phyloP scores from a whole-genome alignment of 1,140 invertebrate species.

The Euura lappo region DNA sequence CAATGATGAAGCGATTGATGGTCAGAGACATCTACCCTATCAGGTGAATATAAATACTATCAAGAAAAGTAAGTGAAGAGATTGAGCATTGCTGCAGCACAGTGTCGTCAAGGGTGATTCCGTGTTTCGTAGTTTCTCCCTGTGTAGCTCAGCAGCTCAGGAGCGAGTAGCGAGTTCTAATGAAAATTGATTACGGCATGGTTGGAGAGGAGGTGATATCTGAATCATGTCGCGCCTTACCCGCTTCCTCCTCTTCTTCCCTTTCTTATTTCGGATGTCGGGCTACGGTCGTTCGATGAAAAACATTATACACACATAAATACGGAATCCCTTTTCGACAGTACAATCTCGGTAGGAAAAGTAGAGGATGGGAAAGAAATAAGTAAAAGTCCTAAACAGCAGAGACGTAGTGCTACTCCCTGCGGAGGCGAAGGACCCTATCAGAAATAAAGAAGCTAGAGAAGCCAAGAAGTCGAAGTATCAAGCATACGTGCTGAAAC shows the following conservation, averaged over 20 bases:
- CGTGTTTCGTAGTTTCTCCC: conserved; percentile 28
- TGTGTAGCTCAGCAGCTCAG: conserved; percentile 14
- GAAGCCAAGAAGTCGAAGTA: too few relatives aligned
- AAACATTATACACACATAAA: conserved; percentile 36
- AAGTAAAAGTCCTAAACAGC: neutral
- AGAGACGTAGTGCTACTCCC: conserved; percentile 9
- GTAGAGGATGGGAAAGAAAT: too few relatives aligned
- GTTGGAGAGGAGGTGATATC: conserved; percentile 45
- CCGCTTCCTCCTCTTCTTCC: conserved; percentile 5
- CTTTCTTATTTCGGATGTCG: too few relatives aligned
- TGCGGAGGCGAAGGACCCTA: too few relatives aligned
- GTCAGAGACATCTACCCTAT: too few relatives aligned
- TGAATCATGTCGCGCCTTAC: conserved; percentile 46
- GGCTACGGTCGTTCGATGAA: conserved; percentile 30
- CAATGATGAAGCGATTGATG: too few relatives aligned
- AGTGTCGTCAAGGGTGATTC: neutral
- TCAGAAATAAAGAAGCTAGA: too few relatives aligned
- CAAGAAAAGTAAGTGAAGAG: too few relatives aligned
- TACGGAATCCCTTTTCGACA: conserved; percentile 35
- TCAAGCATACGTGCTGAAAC: too few relatives aligned
- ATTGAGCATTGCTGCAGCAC: too few relatives aligned
- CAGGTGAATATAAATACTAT: too few relatives aligned
- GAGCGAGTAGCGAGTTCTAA: conserved; percentile 9
- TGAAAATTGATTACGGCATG: conserved; percentile 52
- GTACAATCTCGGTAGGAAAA: conserved; percentile 27